These are phyloP conservation scores for Hypomesus transpacificus DNA, from an alignment of 2,113 vertebrate genomes.

Conservation along the genomic window DNA sequence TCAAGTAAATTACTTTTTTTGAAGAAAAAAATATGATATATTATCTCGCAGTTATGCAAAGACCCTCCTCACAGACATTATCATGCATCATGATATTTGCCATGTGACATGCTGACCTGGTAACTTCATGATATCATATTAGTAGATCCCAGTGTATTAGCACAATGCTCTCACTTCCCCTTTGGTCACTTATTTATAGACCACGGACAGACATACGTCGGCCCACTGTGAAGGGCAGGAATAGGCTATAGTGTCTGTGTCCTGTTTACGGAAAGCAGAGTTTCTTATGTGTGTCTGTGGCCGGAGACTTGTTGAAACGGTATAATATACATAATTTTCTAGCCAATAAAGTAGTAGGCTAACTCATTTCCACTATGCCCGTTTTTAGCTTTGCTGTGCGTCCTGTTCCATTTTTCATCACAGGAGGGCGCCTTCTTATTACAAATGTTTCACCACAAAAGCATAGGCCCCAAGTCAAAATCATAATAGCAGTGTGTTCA, in stretches of 20 bases:
- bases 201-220: conserved; percentile 1
- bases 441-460: not conserved
- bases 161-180: conserved; percentile 17
- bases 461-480: too few relatives aligned
- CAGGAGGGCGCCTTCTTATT: conserved; percentile 25
- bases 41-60: too few relatives aligned
- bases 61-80: too few relatives aligned
- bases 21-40: too few relatives aligned
- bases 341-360: not conserved
- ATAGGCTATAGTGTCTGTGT: conserved; percentile 12
- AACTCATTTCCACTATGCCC: not conserved
- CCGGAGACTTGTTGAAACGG: not conserved
- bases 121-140: not conserved
- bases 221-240: conserved; percentile 2
- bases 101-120: too few relatives aligned
- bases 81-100: too few relatives aligned
- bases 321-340: not conserved
- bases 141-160: conserved; percentile 2
- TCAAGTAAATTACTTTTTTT: too few relatives aligned
- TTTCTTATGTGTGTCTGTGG: conserved; percentile 6
- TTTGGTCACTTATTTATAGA: conserved; percentile 10
- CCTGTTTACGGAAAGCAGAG: conserved; percentile 31
- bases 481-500: too few relatives aligned
- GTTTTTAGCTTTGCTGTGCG: not conserved
- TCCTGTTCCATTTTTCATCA: conserved; percentile 9